phyloP scores from a whole-genome alignment of 2,113 vertebrate genomes.

The Hydrochoerus hydrochaeris region DNA sequence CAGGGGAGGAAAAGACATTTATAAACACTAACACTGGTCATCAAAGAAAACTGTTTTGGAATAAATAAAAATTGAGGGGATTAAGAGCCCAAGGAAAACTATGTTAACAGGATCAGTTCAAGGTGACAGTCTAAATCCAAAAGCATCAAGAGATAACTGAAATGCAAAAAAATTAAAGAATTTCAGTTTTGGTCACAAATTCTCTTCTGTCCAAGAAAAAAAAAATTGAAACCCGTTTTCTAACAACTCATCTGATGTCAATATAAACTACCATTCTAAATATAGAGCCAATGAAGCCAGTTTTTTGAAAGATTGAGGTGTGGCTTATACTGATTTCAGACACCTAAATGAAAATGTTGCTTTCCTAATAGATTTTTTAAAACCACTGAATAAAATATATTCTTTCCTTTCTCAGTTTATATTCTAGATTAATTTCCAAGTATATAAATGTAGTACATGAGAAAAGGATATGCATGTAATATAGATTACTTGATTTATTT shows the following conservation, averaged over 20 bases:
- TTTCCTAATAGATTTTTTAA: conserved; percentile 42
- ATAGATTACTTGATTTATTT: conserved; percentile 29
- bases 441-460: conserved; percentile 10
- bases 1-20: neutral
- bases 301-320: conserved; percentile 9
- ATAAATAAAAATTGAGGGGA: conserved; percentile 34
- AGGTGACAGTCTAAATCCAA: conserved; percentile 24
- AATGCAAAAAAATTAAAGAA: conserved; percentile 3
- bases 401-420: conserved; percentile 31
- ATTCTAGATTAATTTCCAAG: conserved; percentile 48
- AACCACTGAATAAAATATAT: conserved; percentile 6
- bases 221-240: conserved; percentile 53
- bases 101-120: conserved; percentile 33
- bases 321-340: conserved; percentile 23
- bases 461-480: conserved; percentile 30
- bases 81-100: conserved; percentile 3
- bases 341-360: conserved; percentile 27
- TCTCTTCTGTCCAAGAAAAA: conserved; percentile 28
- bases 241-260: conserved; percentile 12
- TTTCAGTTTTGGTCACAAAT: conserved; percentile 56
- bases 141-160: conserved; percentile 28
- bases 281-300: neutral
- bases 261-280: conserved; percentile 44
- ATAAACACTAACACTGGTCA: conserved; percentile 40
- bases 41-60: conserved; percentile 55